These are phyloP conservation scores for Cephonodes hylas DNA, from an alignment of 2,888 invertebrate species.

Conservation along the genomic window DNA sequence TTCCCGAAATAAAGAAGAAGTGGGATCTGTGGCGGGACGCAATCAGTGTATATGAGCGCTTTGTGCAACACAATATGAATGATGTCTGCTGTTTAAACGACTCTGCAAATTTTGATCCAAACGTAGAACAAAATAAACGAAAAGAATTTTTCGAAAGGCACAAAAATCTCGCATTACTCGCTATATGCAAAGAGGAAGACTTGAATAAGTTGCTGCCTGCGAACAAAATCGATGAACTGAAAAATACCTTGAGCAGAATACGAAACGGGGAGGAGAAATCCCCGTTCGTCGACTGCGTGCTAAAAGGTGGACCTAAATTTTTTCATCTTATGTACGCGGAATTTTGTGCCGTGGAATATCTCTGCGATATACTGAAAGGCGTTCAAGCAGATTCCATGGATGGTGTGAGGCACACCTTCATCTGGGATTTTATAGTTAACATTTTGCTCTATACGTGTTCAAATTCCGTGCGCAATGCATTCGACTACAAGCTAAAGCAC, in stretches of 20 bases:
- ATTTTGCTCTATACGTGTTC: slow-evolving; percentile 30
- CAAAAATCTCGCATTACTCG: slow-evolving; percentile 41
- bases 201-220: slow-evolving; percentile 32
- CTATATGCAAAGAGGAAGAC: slow-evolving; percentile 38
- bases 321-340: slow-evolving; percentile 42
- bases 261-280: slow-evolving; percentile 36
- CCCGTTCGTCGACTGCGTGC: slow-evolving; percentile 31
- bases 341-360: slow-evolving; percentile 37
- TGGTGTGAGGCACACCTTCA: slow-evolving; percentile 20
- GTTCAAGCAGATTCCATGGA: background rate
- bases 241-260: slow-evolving; percentile 31
- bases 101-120: slow-evolving; percentile 16
- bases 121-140: slow-evolving; percentile 19
- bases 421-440: slow-evolving; percentile 40
- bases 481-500: slow-evolving; percentile 41
- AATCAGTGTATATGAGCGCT: slow-evolving; percentile 31
- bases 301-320: slow-evolving; percentile 38
- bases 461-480: slow-evolving; percentile 33
- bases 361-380: slow-evolving; percentile 27
- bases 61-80: slow-evolving; percentile 35
- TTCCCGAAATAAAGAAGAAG: slow-evolving; percentile 25
- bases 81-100: slow-evolving; percentile 27
- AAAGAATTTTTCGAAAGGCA: slow-evolving; percentile 32
- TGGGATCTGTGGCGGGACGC: slow-evolving; percentile 32
- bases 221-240: slow-evolving; percentile 34